Evolutionary conservation across 1,140 invertebrate species (phyloP).

Genomic region (Gryon sp.): DNA sequence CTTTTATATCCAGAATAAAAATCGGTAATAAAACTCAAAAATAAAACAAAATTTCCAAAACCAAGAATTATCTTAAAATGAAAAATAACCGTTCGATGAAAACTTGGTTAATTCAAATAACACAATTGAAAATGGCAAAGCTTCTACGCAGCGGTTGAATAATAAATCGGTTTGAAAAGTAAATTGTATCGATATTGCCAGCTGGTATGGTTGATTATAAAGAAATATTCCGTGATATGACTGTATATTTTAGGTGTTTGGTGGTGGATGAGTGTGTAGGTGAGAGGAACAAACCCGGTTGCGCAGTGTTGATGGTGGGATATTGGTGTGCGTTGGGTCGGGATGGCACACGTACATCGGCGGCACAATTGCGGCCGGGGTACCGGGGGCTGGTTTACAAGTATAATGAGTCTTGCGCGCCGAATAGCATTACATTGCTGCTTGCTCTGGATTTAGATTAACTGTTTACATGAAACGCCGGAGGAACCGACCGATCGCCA

Average conservation of each 20-base stretch:
- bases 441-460: conserved; percentile 80
- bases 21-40: too few species aligned
- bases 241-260: conserved; percentile 8
- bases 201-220: conserved; percentile 2
- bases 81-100: too few species aligned
- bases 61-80: too few species aligned
- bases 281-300: conserved; percentile 37
- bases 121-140: too few species aligned
- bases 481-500: conserved; percentile 70
- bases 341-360: conserved; percentile 40
- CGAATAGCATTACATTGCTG: conserved; percentile 80
- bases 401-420: conserved; percentile 80
- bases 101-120: too few species aligned
- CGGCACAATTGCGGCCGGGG: conserved; percentile 74
- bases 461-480: conserved; percentile 78
- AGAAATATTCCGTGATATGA: conserved; percentile 10
- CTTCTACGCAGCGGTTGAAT: too few species aligned
- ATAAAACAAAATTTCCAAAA: too few species aligned
- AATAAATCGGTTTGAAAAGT: too few species aligned
- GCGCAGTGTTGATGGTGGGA: too few species aligned
- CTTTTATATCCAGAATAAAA: too few species aligned
- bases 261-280: conserved; percentile 52
- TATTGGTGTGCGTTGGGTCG: conserved; percentile 24
- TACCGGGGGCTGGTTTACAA: conserved; percentile 78
- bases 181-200: too few species aligned